phyloP scores from a whole-genome alignment of 2,888 invertebrate genomes.

The Dioctria rufipes region DNA sequence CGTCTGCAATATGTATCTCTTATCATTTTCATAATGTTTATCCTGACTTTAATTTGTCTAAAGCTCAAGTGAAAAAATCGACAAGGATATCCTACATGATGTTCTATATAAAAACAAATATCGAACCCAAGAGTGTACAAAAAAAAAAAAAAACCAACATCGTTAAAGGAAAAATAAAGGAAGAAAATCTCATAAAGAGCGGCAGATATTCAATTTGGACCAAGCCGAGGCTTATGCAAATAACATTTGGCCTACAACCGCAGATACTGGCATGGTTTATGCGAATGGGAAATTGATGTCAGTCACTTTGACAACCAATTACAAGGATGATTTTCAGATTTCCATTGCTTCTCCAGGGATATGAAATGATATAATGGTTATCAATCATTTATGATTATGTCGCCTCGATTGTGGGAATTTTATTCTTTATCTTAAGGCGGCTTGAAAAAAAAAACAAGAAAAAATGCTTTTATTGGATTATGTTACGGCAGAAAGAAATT shows the following conservation, averaged over 20 bases:
- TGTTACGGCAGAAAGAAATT: neutral
- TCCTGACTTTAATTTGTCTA: too few species aligned
- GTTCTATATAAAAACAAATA: too few species aligned
- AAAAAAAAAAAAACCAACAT: too few species aligned
- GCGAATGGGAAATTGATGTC: constrained; percentile 46
- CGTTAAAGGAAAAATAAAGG: neutral
- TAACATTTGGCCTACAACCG: constrained; percentile 19
- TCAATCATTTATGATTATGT: constrained; percentile 48
- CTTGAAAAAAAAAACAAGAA: neutral
- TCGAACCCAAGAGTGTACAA: too few species aligned
- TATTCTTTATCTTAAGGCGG: constrained; percentile 6
- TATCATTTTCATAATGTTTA: too few species aligned
- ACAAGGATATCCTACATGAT: too few species aligned
- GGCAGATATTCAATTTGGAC: constrained; percentile 37
- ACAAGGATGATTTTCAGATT: constrained; percentile 50
- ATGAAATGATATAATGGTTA: constrained; percentile 40
- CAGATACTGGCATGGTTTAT: constrained; percentile 7
- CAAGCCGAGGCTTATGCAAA: constrained; percentile 35
- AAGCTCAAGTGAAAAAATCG: too few species aligned
- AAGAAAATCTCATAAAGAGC: neutral
- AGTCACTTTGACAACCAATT: constrained; percentile 52
- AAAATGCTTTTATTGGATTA: too few species aligned
- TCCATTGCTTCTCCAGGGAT: constrained; percentile 34
- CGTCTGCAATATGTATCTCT: too few species aligned
- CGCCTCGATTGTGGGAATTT: constrained; percentile 6